Percentiles rank a stretch among this genome's conserved stretches.
Conservation (phyloP, 37 sponge, comb jelly and placozoan species). For the Haliclona indistincta region DNA sequence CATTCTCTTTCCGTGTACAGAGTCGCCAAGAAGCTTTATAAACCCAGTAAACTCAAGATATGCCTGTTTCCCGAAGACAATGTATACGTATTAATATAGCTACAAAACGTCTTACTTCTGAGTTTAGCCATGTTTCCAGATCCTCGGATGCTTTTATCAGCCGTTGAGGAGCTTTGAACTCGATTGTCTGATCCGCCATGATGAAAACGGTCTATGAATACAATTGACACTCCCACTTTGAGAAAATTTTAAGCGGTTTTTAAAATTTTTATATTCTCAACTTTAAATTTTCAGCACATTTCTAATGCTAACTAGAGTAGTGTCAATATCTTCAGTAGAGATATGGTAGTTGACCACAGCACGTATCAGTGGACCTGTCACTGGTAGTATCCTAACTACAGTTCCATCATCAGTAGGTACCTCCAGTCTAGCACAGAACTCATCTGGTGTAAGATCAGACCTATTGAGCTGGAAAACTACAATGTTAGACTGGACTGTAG, state of each 20-base stretch:
- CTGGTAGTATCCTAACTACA: constrained; percentile 19
- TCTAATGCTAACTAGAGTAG: constrained; percentile 33
- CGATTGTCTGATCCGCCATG: no score
- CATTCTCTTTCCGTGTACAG: constrained; percentile 68
- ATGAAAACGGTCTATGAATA: background rate
- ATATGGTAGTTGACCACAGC: constrained; percentile 51
- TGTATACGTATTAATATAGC: background rate
- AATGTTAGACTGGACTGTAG: constrained; percentile 63
- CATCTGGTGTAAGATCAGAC: constrained; percentile 13
- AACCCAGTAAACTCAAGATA: constrained; percentile 71
- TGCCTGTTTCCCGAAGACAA: constrained; percentile 35
- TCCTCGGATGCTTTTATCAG: constrained; percentile 42
- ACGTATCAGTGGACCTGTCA: constrained; percentile 10
- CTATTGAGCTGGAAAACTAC: constrained; percentile 38
- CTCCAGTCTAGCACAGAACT: constrained; percentile 32
- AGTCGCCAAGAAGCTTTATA: constrained; percentile 58
- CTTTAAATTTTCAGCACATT: background rate
- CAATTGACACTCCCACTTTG: background rate
- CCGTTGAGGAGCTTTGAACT: constrained; percentile 42
- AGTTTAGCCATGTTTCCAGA: constrained; percentile 65
- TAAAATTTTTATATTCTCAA: background rate
- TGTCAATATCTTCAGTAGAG: constrained; percentile 29
- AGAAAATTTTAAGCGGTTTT: background rate
- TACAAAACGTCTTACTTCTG: constrained; percentile 40
- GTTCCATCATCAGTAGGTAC: background rate